phyloP scores from a whole-genome alignment of 2,797 vertebrate genomes.

The Sparidentex hasta region DNA sequence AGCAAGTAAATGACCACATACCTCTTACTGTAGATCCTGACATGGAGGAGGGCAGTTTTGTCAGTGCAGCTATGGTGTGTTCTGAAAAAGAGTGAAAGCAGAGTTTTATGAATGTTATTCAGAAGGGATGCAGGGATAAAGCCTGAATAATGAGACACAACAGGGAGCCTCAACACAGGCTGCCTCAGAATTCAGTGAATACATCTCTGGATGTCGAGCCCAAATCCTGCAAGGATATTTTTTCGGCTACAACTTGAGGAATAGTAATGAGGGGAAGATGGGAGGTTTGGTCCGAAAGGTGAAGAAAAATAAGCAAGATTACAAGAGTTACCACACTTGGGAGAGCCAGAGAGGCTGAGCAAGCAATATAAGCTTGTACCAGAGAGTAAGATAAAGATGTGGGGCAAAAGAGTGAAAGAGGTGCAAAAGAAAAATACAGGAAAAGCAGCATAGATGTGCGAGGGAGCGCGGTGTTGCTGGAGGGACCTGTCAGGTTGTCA shows the following conservation, averaged over 20 bases:
- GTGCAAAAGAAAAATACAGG: not conserved
- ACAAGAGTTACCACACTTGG: not conserved
- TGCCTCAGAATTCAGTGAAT: constrained; percentile 21
- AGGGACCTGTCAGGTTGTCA: constrained; percentile 63
- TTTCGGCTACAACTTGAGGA: constrained; percentile 20
- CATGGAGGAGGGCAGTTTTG: not conserved
- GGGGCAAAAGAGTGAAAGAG: constrained; percentile 14
- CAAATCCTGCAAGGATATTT: constrained; percentile 30
- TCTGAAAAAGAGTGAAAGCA: not conserved
- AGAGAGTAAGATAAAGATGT: not conserved
- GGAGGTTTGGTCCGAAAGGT: not conserved
- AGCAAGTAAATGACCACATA: not conserved
- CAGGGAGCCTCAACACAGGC: constrained; percentile 33
- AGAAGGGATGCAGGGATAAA: constrained; percentile 5
- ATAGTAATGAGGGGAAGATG: constrained; percentile 25
- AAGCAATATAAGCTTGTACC: constrained; percentile 5
- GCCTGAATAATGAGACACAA: constrained; percentile 43
- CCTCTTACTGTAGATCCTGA: not conserved
- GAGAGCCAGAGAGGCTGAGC: constrained; percentile 16
- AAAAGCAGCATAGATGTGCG: constrained; percentile 20
- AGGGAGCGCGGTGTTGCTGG: constrained; percentile 32
- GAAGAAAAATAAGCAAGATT: constrained; percentile 13
- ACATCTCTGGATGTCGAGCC: constrained; percentile 6
- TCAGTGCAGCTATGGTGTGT: not conserved
- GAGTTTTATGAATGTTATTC: constrained; percentile 6